Evolutionary conservation across 2,797 vertebrate species (phyloP).

Genomic region (Typhlichthys eigenmanni): DNA sequence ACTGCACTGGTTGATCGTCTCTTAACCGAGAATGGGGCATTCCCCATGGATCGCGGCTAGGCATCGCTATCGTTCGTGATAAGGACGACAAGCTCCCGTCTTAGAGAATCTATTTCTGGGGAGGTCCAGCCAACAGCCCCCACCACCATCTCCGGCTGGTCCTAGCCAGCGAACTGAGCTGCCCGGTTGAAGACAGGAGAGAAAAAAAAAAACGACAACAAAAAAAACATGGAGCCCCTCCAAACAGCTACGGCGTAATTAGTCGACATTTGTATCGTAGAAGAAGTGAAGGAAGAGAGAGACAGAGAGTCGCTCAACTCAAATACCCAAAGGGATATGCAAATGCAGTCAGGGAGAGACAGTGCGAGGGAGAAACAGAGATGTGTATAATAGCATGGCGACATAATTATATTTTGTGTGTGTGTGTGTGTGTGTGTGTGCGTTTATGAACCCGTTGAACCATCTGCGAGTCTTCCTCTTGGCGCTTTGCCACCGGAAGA

Average conservation of each 20-base stretch:
- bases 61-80: constrained; percentile 64
- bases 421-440: constrained; percentile 16
- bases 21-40: constrained; percentile 53
- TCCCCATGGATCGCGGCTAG: constrained; percentile 34
- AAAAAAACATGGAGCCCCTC: constrained; percentile 63
- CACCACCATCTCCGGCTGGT: constrained; percentile 52
- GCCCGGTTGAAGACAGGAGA: too few species aligned
- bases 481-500: constrained; percentile 30
- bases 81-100: constrained; percentile 66
- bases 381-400: constrained; percentile 51
- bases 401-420: constrained; percentile 55
- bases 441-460: constrained; percentile 55
- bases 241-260: constrained; percentile 72
- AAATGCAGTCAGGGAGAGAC: constrained; percentile 45
- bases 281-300: constrained; percentile 54
- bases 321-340: constrained; percentile 72
- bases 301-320: constrained; percentile 41
- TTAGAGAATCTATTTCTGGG: constrained; percentile 61
- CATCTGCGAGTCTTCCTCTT: constrained; percentile 28
- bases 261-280: constrained; percentile 75
- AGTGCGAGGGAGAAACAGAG: constrained; percentile 6
- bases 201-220: constrained; percentile 13
- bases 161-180: constrained; percentile 34
- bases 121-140: constrained; percentile 38
- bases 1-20: constrained; percentile 39